A percentile compares a stretch with the other conserved stretches of the same genome.
Evolutionary conservation across 1,140 invertebrate species (phyloP).

Genomic region (Drosophila truncata): DNA sequence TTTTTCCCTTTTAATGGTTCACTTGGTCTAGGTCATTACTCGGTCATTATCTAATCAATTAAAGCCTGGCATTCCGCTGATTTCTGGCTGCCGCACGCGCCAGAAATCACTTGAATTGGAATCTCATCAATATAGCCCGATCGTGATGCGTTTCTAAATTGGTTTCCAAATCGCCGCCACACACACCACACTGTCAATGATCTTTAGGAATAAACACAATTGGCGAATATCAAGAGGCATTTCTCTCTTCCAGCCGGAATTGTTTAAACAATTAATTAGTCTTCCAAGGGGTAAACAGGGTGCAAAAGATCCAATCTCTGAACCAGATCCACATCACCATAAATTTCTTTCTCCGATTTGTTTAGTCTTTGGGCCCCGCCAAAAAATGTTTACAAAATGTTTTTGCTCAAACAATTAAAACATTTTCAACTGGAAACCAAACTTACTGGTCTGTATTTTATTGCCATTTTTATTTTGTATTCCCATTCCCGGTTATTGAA

Average conservation of each 20-base stretch:
- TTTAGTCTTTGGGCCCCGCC: conserved; percentile 66
- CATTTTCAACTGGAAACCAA: conserved; percentile 34
- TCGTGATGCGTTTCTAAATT: conserved; percentile 40
- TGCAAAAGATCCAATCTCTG: conserved; percentile 19
- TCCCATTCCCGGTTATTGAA: conserved; percentile 6
- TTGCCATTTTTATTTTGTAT: conserved; percentile 2
- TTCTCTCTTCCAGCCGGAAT: conserved; percentile 29
- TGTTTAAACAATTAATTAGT: conserved; percentile 82
- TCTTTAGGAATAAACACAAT: conserved; percentile 43
- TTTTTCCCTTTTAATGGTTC: conserved; percentile 15
- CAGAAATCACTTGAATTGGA: conserved; percentile 35
- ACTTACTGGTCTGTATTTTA: conserved; percentile 29
- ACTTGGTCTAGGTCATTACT: conserved; percentile 69
- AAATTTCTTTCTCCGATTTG: conserved; percentile 60
- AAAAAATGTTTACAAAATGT: conserved; percentile 72
- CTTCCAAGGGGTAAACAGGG: conserved; percentile 57
- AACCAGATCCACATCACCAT: conserved; percentile 46
- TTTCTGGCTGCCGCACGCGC: conserved; percentile 40
- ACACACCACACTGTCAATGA: conserved; percentile 51
- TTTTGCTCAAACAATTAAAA: conserved; percentile 61
- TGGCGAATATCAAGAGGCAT: conserved; percentile 28
- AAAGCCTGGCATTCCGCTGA: conserved; percentile 18
- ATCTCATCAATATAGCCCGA: conserved; percentile 29
- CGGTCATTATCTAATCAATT: conserved; percentile 67
- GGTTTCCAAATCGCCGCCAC: conserved; percentile 36